Conservation (phyloP, 2,888 invertebrate genomes). For the Argyresthia albistria region DNA sequence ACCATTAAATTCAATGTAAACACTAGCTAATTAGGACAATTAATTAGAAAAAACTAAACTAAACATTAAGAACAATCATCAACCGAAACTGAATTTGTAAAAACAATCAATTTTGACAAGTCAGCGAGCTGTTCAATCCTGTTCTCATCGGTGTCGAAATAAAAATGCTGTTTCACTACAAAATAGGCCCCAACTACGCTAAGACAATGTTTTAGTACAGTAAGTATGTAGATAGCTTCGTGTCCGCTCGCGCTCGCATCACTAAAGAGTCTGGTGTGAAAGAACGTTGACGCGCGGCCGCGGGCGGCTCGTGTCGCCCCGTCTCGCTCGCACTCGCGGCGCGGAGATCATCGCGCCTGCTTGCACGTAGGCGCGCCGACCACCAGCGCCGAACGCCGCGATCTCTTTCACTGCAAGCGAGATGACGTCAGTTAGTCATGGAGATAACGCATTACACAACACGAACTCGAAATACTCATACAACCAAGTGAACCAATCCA, state of each 20-base stretch:
- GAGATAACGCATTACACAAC: too few species aligned
- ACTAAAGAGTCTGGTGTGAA: background rate
- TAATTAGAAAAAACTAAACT: slow-evolving; percentile 44
- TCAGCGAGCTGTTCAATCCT: background rate
- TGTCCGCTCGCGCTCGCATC: background rate
- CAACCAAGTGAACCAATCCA: too few species aligned
- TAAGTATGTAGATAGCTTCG: too few species aligned
- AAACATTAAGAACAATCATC: slow-evolving; percentile 29
- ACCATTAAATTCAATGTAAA: slow-evolving; percentile 30
- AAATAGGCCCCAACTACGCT: slow-evolving; percentile 11
- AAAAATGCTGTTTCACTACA: slow-evolving; percentile 15
- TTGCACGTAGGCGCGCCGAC: slow-evolving; percentile 47
- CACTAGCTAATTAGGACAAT: slow-evolving; percentile 42
- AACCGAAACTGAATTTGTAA: slow-evolving; percentile 3
- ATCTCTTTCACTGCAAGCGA: slow-evolving; percentile 53
- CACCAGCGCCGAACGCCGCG: slow-evolving; percentile 50
- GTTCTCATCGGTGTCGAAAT: slow-evolving; percentile 5
- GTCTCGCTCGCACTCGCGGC: background rate
- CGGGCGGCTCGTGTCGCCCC: background rate
- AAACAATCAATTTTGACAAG: slow-evolving; percentile 1
- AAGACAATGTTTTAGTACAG: background rate
- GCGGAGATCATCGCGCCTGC: slow-evolving; percentile 40
- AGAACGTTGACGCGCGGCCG: background rate
- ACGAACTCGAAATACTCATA: too few species aligned
- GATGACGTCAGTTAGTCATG: too few species aligned